phyloP scores from a whole-genome alignment of 2,113 vertebrate genomes.

The Dasypus novemcinctus region DNA sequence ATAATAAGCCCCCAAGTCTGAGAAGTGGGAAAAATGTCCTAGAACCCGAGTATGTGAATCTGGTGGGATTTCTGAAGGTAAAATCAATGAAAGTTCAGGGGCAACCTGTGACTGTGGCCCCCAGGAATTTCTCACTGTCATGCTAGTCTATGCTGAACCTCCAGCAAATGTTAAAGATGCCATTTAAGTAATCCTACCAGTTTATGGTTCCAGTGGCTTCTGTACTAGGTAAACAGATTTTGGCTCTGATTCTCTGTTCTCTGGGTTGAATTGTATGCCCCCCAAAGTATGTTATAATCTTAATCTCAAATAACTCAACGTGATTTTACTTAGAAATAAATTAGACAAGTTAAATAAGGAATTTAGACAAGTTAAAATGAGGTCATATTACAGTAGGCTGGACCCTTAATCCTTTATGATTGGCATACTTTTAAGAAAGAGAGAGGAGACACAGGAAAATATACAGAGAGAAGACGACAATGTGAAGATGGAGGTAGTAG shows the following conservation, averaged over 20 bases:
- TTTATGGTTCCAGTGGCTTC: background rate
- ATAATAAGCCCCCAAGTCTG: background rate
- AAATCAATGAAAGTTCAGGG: background rate
- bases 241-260: background rate
- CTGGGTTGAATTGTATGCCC: no score
- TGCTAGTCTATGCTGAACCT: background rate
- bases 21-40: background rate
- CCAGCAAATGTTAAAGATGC: background rate
- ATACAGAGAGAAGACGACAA: no score
- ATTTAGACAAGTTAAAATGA: no score
- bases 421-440: no score
- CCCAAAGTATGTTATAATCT: no score
- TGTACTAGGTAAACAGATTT: background rate
- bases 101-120: background rate
- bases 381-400: no score
- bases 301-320: no score
- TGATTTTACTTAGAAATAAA: no score
- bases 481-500: no score
- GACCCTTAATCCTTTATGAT: no score
- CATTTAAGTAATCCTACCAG: background rate
- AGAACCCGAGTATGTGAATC: background rate
- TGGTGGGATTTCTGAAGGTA: background rate
- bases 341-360: no score
- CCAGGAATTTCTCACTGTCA: background rate
- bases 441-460: no score